phyloP scores from a whole-genome alignment of 2,888 invertebrate species.

The Tricholauxania praeusta region DNA sequence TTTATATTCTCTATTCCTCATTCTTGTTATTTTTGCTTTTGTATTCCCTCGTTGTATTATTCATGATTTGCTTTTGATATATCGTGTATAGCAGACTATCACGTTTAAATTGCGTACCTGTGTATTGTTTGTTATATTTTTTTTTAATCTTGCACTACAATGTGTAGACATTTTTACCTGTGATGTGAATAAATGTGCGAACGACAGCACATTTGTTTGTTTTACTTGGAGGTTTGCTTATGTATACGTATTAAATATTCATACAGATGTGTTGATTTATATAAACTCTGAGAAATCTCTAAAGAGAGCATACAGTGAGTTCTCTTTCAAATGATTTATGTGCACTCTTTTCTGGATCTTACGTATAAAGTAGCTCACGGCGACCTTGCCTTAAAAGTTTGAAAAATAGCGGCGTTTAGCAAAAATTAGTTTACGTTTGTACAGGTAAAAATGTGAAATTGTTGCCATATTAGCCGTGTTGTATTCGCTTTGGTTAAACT shows the following conservation, averaged over 20 bases:
- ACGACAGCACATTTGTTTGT: no score
- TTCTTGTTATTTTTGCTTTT: background rate
- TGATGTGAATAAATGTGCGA: no score
- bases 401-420: no score
- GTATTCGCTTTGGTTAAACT: no score
- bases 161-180: no score
- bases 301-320: background rate
- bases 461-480: no score
- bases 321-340: conserved; percentile 5
- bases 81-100: background rate
- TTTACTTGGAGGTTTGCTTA: no score
- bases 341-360: no score
- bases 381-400: conserved; percentile 26
- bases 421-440: no score
- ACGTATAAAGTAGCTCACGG: background rate
- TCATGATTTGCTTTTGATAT: background rate
- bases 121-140: no score
- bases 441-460: background rate
- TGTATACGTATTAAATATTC: background rate
- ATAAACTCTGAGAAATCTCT: background rate
- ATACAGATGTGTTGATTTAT: background rate
- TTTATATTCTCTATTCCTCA: background rate
- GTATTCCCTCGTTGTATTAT: background rate
- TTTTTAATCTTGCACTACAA: no score
- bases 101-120: no score